Evolutionary conservation across 2,113 vertebrate species (phyloP), one percentile per base, ranked within the genome.

Genomic region (Anseranas semipalmata): DNA sequence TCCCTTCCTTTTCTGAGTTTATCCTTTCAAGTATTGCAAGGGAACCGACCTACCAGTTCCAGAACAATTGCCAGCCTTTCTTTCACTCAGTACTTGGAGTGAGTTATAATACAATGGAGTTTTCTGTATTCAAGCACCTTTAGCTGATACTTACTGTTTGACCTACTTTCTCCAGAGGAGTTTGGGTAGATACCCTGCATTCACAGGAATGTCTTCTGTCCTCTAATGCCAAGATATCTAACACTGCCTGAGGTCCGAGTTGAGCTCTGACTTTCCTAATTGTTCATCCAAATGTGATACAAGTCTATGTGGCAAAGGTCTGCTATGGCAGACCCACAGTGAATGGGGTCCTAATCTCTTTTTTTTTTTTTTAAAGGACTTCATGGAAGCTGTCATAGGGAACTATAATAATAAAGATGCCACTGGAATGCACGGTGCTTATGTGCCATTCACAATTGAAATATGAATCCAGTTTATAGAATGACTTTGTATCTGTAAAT

Each of bases 211-310:
- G 3, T 77, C 27, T 93, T 73, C 2, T 12, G 35, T 58, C 30
- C 50, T 77, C 41, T 83, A 46, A 20, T 22, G 50, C 45, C 41
- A 37, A 77, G 21, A 62, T 86, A 76, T 58, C 0, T 4, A 80
- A 73, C 2, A 6, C 22, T 83, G 45, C 41, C 32, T 86, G 65
- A 77, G 41, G 83, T 86, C 33, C 66, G 21, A 73, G 33, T 43
- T 90, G 45, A 90, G 33, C 65, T 83, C 25, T 95, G 83, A 81
- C 68, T 32, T 81, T 92, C 73, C 41, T 84, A 89, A 74, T 72
- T 84, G 63, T 71, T 84, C 30, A 88, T 80, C 28, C 15, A 52
- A 81, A 91, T 37, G 55, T 74, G 18, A 76, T 21, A 25, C 35
- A 28, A 58, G 33, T 78, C 52, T 50, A 43, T 25, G 15, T 66